Conservation (phyloP, 2,888 invertebrate genomes). For the Eretmocerus hayati region DNA sequence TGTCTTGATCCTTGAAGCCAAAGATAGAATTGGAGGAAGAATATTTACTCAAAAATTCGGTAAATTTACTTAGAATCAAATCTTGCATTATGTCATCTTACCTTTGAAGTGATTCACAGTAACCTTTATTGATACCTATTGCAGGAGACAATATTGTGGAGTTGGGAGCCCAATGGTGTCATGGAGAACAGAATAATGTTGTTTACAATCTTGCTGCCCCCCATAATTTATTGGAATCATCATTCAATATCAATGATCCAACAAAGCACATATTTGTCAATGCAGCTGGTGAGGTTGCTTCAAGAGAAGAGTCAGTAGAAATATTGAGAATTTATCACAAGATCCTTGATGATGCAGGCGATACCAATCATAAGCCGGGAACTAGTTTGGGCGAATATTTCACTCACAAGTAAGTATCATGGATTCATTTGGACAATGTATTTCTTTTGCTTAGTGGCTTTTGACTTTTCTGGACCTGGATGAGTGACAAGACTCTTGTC, state of each 20-base stretch:
- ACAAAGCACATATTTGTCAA: slow-evolving; percentile 33
- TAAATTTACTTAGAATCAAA: slow-evolving; percentile 28
- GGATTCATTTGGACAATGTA: neutral
- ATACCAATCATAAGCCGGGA: slow-evolving; percentile 33
- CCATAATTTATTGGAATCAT: slow-evolving; percentile 43
- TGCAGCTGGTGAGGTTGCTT: slow-evolving; percentile 39
- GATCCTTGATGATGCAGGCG: slow-evolving; percentile 38
- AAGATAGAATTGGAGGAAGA: slow-evolving; percentile 50
- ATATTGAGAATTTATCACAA: slow-evolving; percentile 42
- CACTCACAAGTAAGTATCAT: slow-evolving; percentile 35
- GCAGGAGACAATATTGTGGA: slow-evolving; percentile 55
- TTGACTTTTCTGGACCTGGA: no score
- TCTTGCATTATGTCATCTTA: neutral
- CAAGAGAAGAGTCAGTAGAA: slow-evolving; percentile 35
- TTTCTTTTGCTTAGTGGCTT: no score
- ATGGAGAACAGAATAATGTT: slow-evolving; percentile 60
- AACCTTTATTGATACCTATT: slow-evolving; percentile 2
- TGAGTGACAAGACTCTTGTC: no score
- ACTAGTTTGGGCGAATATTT: slow-evolving; percentile 43
- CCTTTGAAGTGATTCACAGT: neutral
- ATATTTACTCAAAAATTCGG: slow-evolving; percentile 46
- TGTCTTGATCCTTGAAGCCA: slow-evolving; percentile 50
- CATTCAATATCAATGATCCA: slow-evolving; percentile 25
- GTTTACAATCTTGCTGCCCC: slow-evolving; percentile 52
- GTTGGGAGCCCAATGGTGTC: slow-evolving; percentile 75